Conservation (phyloP, 64 coral and sea anemone species). For the Porites australiensis region DNA sequence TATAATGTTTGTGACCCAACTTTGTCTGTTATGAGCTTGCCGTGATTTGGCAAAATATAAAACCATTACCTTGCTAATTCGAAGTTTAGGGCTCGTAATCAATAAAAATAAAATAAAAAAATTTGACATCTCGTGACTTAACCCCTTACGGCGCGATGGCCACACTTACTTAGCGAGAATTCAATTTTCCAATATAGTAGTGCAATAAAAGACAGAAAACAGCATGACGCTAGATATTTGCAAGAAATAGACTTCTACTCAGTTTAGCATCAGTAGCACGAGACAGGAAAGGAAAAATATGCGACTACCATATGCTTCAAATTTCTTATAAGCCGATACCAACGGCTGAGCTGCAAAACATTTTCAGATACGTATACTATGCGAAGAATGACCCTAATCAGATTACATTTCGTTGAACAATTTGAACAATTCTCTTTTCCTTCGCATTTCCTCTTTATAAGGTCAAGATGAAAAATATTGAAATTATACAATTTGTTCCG, state of each 20-base stretch:
- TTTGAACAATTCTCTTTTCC: neutral
- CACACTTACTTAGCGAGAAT: too few relatives aligned
- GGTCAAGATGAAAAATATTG: constrained; percentile 16
- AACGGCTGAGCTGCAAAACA: neutral
- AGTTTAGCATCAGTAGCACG: neutral
- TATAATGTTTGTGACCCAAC: too few relatives aligned
- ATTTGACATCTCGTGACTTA: too few relatives aligned
- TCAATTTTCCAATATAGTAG: too few relatives aligned
- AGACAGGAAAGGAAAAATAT: constrained; percentile 19
- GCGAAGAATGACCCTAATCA: constrained; percentile 4
- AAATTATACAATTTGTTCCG: neutral
- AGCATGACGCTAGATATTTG: constrained; percentile 21
- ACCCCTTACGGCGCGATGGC: too few relatives aligned
- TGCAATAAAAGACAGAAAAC: neutral
- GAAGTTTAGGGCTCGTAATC: too few relatives aligned
- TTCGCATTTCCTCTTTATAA: constrained; percentile 5
- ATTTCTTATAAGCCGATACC: constrained; percentile 15
- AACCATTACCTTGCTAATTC: too few relatives aligned
- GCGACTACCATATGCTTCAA: neutral
- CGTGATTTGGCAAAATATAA: too few relatives aligned
- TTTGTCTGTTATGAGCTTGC: too few relatives aligned
- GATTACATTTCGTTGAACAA: constrained; percentile 3
- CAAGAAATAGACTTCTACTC: constrained; percentile 3
- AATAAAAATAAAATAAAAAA: too few relatives aligned
- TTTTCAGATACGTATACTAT: neutral